phyloP scores from a whole-genome alignment of 2,113 vertebrate genomes.

The Glareola pratincola region DNA sequence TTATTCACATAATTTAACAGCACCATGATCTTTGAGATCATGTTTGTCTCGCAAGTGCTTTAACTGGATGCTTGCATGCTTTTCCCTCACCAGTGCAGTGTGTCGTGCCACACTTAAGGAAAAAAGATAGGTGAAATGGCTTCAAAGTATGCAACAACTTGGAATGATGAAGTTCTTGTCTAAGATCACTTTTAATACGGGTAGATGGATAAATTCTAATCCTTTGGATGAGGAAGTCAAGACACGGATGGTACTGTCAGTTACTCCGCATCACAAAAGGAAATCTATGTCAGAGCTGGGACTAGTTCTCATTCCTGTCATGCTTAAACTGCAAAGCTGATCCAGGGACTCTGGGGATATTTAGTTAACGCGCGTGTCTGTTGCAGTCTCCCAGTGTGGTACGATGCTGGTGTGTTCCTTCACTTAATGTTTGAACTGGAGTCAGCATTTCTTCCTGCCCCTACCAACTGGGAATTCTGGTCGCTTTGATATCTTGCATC shows the following conservation, averaged over 20 bases:
- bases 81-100: not conserved
- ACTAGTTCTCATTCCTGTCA: not conserved
- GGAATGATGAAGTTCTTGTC: not conserved
- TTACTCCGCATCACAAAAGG: not conserved
- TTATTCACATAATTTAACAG: not conserved
- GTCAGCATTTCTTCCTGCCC: not conserved
- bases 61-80: not conserved
- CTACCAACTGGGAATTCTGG: not conserved
- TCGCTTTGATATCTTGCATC: not conserved
- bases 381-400: not conserved
- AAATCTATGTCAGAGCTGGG: not conserved
- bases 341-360: not conserved
- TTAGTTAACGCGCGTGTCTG: not conserved
- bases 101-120: not conserved
- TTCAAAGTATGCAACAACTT: not conserved
- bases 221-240: not conserved
- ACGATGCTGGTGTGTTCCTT: fast-evolving
- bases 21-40: fast-evolving
- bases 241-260: not conserved
- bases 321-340: not conserved
- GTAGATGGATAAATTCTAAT: not conserved
- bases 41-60: not conserved
- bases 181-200: not conserved
- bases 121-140: not conserved
- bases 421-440: not conserved